Evolutionary conservation across 2,888 invertebrate species (phyloP), one percentile per base, ranked within the genome.

Genomic region (Temnothorax unifasciatus): DNA sequence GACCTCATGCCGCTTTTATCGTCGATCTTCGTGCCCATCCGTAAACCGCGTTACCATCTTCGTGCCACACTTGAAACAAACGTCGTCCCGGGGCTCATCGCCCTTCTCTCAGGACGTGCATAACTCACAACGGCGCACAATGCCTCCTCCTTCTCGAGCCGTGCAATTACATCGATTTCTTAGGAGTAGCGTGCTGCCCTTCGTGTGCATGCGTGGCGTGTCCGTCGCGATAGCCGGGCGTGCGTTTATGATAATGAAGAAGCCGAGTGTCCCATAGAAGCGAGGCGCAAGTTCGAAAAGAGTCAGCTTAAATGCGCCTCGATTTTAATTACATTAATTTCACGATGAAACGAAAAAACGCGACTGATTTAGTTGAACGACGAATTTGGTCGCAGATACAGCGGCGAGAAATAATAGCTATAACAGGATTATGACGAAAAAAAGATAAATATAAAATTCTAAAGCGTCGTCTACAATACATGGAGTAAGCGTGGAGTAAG

Each of bases 171-270:
- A 71, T 81, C 59, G 71, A 81, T 81, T 81, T 81, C 59, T 59
- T 71, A 47, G 47, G 77, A 57, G 44, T 69, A 59, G 69, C 44
- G 57, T 69, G 29, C 25, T 44, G 69, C 44, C 5, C 34, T 13
- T 68, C 44, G 68, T 61, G 57, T 81, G 73, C 73, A 73, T 25
- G 79, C 74, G 68, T 68, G 68, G 59, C 63, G 61, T 59, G 83
- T 44, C n/a, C 25, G 52, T 61, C 84, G 86, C 85, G 86, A 85
- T 73, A 87, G 84, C n/a, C 13, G 13, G 0, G 18, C 34, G 77
- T 84, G 84, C 86, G 86, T 89, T 87, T 87, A 90, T 86, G 90
- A 86, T 89, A 89, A 89, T 89, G 85, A 89, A 85, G 52, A 68
- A 52, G 13, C 64, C 68, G 66, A 69, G 68, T 57, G 63, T 71